These are phyloP conservation scores for Tympanoctomys barrerae DNA, from an alignment of 2,797 vertebrate genomes.

Conservation along the genomic window DNA sequence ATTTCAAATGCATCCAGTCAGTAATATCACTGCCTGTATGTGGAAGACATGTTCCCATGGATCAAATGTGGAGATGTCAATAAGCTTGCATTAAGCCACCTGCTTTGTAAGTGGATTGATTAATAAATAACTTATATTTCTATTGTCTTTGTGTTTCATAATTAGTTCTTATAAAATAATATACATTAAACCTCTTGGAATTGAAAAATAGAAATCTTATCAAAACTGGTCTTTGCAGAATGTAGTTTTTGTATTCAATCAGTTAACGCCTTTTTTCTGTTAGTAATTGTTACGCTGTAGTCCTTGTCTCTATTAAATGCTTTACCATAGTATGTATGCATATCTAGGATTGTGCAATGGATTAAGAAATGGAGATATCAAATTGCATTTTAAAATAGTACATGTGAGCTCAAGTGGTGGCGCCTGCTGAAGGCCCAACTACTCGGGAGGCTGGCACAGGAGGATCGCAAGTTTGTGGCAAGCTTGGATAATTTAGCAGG, in stretches of 20 bases:
- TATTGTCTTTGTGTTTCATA: slow-evolving; percentile 88
- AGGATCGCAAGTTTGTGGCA: neutral
- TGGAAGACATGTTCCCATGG: slow-evolving; percentile 87
- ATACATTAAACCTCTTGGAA: slow-evolving; percentile 61
- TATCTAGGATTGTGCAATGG: neutral
- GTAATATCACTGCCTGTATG: slow-evolving; percentile 84
- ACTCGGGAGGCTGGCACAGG: neutral
- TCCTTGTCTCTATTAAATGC: neutral
- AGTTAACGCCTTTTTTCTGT: slow-evolving; percentile 50
- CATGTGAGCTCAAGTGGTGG: neutral
- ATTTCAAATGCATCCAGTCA: slow-evolving; percentile 85
- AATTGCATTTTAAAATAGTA: slow-evolving; percentile 1
- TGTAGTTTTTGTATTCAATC: slow-evolving; percentile 66
- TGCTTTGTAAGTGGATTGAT: slow-evolving; percentile 90
- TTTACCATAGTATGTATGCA: slow-evolving; percentile 22
- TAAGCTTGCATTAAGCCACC: slow-evolving; percentile 90
- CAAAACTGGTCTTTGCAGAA: slow-evolving; percentile 47
- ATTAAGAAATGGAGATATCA: slow-evolving; percentile 44
- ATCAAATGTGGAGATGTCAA: slow-evolving; percentile 87
- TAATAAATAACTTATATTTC: slow-evolving; percentile 90
- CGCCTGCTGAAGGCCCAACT: neutral
- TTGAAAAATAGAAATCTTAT: slow-evolving; percentile 50
- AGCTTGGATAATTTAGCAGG: neutral
- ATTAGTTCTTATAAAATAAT: slow-evolving; percentile 79
- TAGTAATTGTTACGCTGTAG: slow-evolving; percentile 29